Base-by-base conservation (phyloP, 2,113 vertebrate genomes). In the Microtus ochrogaster region DNA sequence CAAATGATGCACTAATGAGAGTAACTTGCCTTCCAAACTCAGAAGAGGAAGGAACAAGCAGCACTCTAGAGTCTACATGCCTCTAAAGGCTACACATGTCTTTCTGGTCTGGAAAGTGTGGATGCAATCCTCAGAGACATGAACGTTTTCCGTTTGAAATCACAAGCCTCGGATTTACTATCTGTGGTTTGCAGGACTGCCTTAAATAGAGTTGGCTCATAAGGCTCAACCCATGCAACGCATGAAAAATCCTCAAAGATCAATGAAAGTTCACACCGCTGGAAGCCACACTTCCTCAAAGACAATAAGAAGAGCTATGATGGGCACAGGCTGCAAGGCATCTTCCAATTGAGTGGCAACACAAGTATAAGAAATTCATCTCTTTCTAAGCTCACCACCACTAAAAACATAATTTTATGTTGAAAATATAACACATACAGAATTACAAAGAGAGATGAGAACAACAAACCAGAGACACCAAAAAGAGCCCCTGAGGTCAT, bases 381-480 rank as follows among this genome's bases (percentile, higher is more conserved):
- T 86, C 55, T 19, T 58, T 90, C 65, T 55, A 94, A 93, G 73
- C 24, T 84, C 33, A 44, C 85, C n/a, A 47, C 89, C 89, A 52
- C 68, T 89, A 88, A 96, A 97, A 76, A 87, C 22, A 94, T 86
- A 86, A 78, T 86, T 94, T 96, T 52, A 94, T 89, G 63, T 76
- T 79, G 92, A 95, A 98, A 96, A 94, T 90, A 93, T 73, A 90
- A 44, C 63, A 28, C 28, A 36, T 70, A 91, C 82, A 93, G 78
- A 93, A 95, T 83, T 47, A 65, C 91, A 92, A 89, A 72, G 24
- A 97, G 28, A 97, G 86, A 92, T 96, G 96, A 92, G 63, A 95
- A 81, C 85, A 95, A 96, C 41, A 91, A 95, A 79, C 9, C 24
- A 58, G 74, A 96, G 65, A 85, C 76, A 95, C n/a, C 82, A 94